Base-by-base conservation (phyloP, 2,888 invertebrate species). In the Neoitamus cyanurus region DNA sequence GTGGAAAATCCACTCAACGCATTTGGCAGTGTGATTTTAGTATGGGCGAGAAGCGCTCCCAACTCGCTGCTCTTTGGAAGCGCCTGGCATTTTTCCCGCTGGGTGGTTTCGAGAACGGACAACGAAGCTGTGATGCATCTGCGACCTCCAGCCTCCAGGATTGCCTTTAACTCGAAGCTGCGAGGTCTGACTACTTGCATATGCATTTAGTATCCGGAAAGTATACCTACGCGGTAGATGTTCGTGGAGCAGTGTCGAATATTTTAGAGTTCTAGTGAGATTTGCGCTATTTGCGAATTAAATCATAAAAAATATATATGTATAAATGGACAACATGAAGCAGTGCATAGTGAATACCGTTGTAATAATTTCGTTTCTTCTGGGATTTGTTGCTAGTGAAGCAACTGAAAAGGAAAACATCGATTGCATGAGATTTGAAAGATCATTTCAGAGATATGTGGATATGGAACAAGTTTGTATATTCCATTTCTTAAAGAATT, bases 361-460 rank as follows among this genome's bases (percentile, higher is more conserved):
- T 42, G 28, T 13, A 73, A 28, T 77, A 28, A 11, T 46, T 46
- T 15, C 30, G 30, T 42, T 77, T 28, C 42, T 46, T n/a, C n/a
- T n/a, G 7, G 46, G 77, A 7, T 42, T 25, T 25, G 25, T 77
- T 20, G 28, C 46, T 46, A 28, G 77, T 42, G 77, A 77, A 46
- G 42, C 77, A 28, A n/a, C 20, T n/a, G 77, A 77, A 30, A n/a
- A 28, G 20, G 77, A 77, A 77, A 42, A 77, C 20, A 20, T 58
- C 15, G 58, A 80, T 85, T 94, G 94, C 87, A 90, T 92, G 86
- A 93, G 93, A 87, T 90, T n/a, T 93, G 69, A 92, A 92, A 69
- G n/a, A n/a, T n/a, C n/a, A n/a, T 93, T 93, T 0, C 94, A 94
- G 89, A 92, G 89, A 73, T 92, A 92, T 0, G 92, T 94, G 85